A percentile compares a stretch with the other conserved stretches of the same genome.
These are phyloP conservation scores for Tangara arthus DNA, from an alignment of 2,797 vertebrate species.

Conservation along the genomic window DNA sequence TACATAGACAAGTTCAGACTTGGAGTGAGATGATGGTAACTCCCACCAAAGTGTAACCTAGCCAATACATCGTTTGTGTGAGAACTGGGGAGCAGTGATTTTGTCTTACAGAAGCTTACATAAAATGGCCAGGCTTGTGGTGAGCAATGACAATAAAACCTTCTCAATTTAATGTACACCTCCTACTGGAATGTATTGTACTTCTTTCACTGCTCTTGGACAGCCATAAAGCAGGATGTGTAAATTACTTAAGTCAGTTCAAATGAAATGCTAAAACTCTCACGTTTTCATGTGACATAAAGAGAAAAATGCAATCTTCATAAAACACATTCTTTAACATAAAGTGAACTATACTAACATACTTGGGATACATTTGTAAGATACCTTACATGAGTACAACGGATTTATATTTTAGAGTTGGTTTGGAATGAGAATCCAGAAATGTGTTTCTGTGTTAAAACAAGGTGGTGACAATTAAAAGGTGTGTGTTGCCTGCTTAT, in stretches of 20 bases:
- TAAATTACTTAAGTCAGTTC: neutral
- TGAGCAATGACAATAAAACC: neutral
- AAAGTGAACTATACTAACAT: neutral
- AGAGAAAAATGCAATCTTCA: neutral
- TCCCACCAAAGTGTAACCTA: neutral
- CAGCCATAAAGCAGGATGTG: neutral
- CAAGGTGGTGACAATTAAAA: neutral
- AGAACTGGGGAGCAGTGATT: neutral
- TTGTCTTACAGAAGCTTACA: neutral
- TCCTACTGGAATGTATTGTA: neutral
- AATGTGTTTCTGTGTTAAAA: neutral
- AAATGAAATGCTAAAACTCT: neutral
- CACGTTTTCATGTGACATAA: neutral
- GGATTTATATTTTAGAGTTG: neutral
- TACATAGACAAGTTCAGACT: neutral
- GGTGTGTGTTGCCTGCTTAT: neutral
- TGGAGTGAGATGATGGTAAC: neutral
- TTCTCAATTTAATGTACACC: neutral
- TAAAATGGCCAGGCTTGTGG: neutral
- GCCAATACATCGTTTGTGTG: neutral
- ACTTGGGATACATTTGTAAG: neutral
- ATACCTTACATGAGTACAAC: neutral
- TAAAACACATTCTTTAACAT: neutral
- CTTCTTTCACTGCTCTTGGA: neutral
- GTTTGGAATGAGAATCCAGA: neutral